These are phyloP conservation scores for Meloidogyne exigua DNA, from an alignment of 1,140 invertebrate genomes.

Conservation along the genomic window DNA sequence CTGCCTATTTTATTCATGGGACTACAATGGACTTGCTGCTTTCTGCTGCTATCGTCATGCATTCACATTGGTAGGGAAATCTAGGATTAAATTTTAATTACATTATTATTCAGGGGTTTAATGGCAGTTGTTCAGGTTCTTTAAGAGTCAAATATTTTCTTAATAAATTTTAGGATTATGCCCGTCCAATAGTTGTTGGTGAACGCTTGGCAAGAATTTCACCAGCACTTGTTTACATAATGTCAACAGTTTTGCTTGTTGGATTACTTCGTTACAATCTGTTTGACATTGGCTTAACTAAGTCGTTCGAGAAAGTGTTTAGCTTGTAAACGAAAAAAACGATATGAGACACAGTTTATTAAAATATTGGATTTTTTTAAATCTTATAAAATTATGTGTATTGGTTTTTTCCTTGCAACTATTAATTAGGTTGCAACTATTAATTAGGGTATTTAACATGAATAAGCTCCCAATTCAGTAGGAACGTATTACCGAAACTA, in stretches of 20 bases:
- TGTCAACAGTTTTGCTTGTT: slow-evolving; percentile 50
- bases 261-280: slow-evolving; percentile 60
- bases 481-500: no score
- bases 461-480: no score
- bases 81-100: not conserved
- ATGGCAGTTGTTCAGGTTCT: slow-evolving; percentile 45
- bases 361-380: not conserved
- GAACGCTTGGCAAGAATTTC: slow-evolving; percentile 51
- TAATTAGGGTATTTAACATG: no score
- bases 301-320: slow-evolving; percentile 63
- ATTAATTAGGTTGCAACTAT: no score
- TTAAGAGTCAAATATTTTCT: not conserved
- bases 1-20: slow-evolving; percentile 60
- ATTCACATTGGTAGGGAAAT: slow-evolving; percentile 55
- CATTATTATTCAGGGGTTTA: slow-evolving; percentile 52
- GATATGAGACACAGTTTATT: not conserved
- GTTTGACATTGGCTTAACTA: slow-evolving; percentile 63
- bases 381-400: not conserved
- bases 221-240: slow-evolving; percentile 38
- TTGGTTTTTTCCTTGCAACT: no score
- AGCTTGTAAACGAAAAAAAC: slow-evolving; percentile 37
- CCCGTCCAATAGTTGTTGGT: slow-evolving; percentile 61
- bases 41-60: slow-evolving; percentile 56
- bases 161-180: slow-evolving; percentile 49
- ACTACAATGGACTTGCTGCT: slow-evolving; percentile 57